These are phyloP conservation scores for Cariama cristata DNA, from an alignment of 2,113 vertebrate species.

Conservation along the genomic window DNA sequence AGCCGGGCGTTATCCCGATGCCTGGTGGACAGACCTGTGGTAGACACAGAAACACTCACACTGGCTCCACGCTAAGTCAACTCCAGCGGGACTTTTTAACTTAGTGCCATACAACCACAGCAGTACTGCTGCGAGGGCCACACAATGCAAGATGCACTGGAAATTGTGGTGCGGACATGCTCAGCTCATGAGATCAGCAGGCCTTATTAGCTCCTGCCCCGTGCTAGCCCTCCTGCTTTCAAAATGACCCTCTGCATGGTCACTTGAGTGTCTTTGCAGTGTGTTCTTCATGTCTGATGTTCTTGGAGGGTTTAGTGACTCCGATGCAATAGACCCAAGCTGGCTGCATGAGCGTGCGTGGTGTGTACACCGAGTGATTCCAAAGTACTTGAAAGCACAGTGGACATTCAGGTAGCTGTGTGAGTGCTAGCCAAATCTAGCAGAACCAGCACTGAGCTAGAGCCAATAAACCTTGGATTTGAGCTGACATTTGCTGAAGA, in stretches of 20 bases:
- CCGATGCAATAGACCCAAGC: neutral
- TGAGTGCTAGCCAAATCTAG: neutral
- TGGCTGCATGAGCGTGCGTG: neutral
- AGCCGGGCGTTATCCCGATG: rapidly evolving
- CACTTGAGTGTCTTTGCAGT: neutral
- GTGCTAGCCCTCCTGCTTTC: neutral
- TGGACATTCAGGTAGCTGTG: neutral
- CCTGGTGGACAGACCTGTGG: rapidly evolving
- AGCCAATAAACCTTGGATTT: neutral
- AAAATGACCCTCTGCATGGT: neutral
- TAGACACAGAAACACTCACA: neutral
- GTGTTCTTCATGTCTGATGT: neutral
- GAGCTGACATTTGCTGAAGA: neutral
- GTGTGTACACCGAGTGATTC: rapidly evolving
- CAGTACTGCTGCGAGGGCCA: neutral
- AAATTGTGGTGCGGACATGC: neutral
- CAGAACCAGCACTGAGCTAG: neutral
- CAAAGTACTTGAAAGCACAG: neutral
- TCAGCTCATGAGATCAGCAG: neutral
- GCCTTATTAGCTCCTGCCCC: neutral
- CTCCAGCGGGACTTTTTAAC: neutral
- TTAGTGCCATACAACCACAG: neutral
- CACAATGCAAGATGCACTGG: rapidly evolving
- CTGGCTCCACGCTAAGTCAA: neutral
- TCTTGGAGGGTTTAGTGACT: neutral